A percentile compares a stretch with the other conserved stretches of the same genome.
Conservation (phyloP, 2,888 invertebrate species). For the Prionchulus punctatus region DNA sequence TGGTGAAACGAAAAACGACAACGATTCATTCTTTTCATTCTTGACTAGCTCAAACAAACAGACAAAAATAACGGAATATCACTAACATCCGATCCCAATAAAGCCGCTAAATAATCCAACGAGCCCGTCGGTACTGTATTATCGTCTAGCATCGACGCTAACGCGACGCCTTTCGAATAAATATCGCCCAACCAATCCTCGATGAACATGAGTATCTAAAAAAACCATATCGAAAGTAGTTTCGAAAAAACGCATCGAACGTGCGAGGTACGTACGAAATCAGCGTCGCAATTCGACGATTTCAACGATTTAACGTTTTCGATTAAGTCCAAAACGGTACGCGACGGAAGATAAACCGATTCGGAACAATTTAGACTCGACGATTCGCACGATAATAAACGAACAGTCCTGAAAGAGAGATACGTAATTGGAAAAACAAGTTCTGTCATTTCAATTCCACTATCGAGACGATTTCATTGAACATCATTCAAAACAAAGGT, state of each 20-base stretch:
- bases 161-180: background rate
- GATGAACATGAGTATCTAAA: background rate
- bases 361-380: no score
- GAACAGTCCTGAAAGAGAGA: no score
- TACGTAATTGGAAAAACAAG: no score
- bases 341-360: background rate
- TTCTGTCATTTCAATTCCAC: no score
- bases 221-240: background rate
- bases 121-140: background rate
- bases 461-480: no score
- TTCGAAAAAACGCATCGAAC: background rate
- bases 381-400: no score
- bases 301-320: background rate
- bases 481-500: no score
- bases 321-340: background rate
- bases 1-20: no score
- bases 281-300: background rate
- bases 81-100: background rate
- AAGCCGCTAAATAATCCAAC: background rate
- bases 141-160: background rate
- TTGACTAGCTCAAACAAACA: background rate
- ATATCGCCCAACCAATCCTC: background rate
- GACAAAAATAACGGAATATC: background rate
- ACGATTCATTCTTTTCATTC: background rate
- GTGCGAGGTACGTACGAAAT: background rate